phyloP scores from a whole-genome alignment of 2,113 vertebrate species.

The Pterocles burchelli region DNA sequence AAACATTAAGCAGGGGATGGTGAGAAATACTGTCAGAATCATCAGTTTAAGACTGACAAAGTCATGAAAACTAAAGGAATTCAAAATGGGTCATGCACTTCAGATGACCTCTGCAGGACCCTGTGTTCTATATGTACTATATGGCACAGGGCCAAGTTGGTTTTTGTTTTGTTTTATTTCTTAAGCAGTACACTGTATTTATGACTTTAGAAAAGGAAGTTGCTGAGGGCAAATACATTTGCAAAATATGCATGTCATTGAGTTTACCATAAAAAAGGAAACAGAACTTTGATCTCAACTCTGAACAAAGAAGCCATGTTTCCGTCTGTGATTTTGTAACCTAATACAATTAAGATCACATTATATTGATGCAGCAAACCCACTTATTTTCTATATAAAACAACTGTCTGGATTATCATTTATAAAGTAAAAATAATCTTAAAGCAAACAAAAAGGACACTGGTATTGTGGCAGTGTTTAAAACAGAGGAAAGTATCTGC shows the following conservation, averaged over 20 bases:
- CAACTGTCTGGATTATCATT: neutral
- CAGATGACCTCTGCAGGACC: neutral
- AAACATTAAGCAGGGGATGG: neutral
- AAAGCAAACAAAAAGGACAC: neutral
- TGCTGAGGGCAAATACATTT: neutral
- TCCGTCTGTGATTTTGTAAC: neutral
- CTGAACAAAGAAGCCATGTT: neutral
- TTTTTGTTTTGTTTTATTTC: neutral
- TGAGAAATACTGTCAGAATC: neutral
- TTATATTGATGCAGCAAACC: neutral
- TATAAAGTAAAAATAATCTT: neutral
- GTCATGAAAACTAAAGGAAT: neutral
- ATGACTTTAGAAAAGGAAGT: neutral
- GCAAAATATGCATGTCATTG: neutral
- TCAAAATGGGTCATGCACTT: neutral
- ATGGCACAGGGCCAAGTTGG: neutral
- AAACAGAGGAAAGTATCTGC: neutral
- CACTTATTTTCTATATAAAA: neutral
- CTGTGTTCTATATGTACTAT: neutral
- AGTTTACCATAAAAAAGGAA: neutral
- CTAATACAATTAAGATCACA: neutral
- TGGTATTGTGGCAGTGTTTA: neutral
- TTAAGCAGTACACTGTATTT: neutral
- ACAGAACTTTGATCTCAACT: neutral
- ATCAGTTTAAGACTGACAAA: neutral